Conservation (phyloP, 1,140 invertebrate genomes). For the Mactra quadrangularis region DNA sequence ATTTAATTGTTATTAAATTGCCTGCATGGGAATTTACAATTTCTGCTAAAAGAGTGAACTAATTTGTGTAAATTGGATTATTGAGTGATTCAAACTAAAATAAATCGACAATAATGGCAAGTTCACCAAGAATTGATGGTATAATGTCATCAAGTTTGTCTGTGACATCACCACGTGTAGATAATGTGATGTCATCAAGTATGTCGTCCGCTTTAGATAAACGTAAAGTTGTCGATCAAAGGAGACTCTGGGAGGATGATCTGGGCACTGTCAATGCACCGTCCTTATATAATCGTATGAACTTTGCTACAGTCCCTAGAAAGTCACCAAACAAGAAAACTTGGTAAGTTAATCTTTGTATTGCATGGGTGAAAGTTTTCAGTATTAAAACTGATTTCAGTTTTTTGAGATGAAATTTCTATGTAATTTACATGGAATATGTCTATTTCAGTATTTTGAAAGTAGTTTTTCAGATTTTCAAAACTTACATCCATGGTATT, state of each 20-base stretch:
- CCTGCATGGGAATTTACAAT: no score
- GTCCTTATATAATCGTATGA: constrained; percentile 73
- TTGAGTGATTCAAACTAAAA: no score
- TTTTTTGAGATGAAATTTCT: no score
- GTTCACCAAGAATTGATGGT: constrained; percentile 21
- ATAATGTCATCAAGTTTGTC: constrained; percentile 44
- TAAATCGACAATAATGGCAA: neutral
- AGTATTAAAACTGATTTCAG: no score
- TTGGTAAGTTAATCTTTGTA: constrained; percentile 67
- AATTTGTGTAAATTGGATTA: no score
- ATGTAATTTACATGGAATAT: no score
- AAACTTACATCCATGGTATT: no score
- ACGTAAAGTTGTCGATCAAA: constrained; percentile 53
- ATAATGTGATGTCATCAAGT: constrained; percentile 52
- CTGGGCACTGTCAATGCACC: constrained; percentile 59
- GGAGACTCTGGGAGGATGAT: constrained; percentile 72
- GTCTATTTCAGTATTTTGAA: no score
- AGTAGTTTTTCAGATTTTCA: no score
- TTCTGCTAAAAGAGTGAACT: no score
- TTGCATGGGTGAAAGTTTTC: no score
- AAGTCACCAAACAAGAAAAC: constrained; percentile 76
- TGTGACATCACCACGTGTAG: constrained; percentile 26
- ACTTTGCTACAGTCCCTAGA: constrained; percentile 74
- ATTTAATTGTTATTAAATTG: no score
- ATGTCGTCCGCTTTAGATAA: constrained; percentile 45